Percentiles rank a stretch among this genome's conserved stretches.
phyloP scores from a whole-genome alignment of 2,888 invertebrate species.

The Phengaris arion region DNA sequence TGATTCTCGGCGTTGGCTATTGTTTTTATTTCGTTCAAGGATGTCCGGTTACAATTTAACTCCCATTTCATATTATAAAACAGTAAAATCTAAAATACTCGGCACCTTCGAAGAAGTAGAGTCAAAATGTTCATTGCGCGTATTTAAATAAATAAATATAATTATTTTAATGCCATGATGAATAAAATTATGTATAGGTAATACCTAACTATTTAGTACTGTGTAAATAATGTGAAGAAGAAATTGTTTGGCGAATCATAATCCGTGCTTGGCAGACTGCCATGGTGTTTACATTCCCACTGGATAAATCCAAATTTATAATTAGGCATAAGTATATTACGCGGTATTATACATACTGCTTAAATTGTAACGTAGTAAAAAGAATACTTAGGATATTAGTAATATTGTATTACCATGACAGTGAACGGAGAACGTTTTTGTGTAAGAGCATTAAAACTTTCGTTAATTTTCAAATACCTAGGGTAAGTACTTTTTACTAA shows the following conservation, averaged over 20 bases:
- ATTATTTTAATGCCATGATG: no score
- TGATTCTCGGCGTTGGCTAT: constrained; percentile 42
- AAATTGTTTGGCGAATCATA: constrained; percentile 24
- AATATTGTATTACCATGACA: no score
- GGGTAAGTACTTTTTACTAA: no score
- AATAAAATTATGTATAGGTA: not conserved
- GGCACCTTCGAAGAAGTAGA: not conserved
- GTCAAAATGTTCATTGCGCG: not conserved
- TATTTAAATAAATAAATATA: no score
- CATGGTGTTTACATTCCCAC: constrained; percentile 30
- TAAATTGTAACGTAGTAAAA: no score
- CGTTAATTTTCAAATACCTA: no score
- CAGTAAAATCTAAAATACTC: not conserved
- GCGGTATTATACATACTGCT: constrained; percentile 34
- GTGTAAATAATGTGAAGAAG: constrained; percentile 16
- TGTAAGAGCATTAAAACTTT: no score
- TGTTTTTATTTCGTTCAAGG: constrained; percentile 40
- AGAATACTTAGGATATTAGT: no score
- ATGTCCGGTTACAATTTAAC: constrained; percentile 36
- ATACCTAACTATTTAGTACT: not conserved
- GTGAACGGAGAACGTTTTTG: no score
- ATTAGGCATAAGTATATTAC: constrained; percentile 29
- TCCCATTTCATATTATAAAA: not conserved
- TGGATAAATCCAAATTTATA: constrained; percentile 11
- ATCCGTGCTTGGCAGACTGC: constrained; percentile 20